phyloP scores from a whole-genome alignment of 2,888 invertebrate species.

The Resseliella maxima region DNA sequence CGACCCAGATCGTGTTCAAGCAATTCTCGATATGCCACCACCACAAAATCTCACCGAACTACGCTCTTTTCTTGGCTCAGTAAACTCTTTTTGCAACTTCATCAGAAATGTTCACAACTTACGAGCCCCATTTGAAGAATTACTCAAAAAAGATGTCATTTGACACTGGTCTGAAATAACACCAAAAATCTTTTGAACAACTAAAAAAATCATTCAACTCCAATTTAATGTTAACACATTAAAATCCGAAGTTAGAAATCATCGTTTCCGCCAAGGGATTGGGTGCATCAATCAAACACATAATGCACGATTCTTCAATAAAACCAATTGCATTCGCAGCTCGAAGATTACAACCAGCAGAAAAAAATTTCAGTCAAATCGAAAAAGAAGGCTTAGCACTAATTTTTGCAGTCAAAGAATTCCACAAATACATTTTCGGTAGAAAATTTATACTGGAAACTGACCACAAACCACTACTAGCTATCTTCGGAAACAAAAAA shows the following conservation, averaged over 20 bases:
- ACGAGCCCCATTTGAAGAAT: background rate
- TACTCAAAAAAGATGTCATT: background rate
- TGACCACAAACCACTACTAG: slow-evolving; percentile 59
- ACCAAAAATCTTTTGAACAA: slow-evolving; percentile 57
- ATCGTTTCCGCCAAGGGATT: slow-evolving; percentile 58
- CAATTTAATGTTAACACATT: slow-evolving; percentile 56
- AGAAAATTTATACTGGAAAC: slow-evolving; percentile 59
- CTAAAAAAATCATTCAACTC: slow-evolving; percentile 58
- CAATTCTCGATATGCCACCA: slow-evolving; percentile 56
- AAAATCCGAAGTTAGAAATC: slow-evolving; percentile 55
- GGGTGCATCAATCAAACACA: slow-evolving; percentile 59
- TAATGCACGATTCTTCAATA: slow-evolving; percentile 61
- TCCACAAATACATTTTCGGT: slow-evolving; percentile 62
- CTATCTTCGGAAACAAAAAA: too few species aligned
- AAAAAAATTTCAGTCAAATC: slow-evolving; percentile 63
- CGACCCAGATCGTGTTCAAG: slow-evolving; percentile 46
- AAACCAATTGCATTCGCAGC: slow-evolving; percentile 62
- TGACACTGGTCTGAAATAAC: slow-evolving; percentile 58
- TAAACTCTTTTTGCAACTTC: slow-evolving; percentile 16
- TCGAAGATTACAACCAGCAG: slow-evolving; percentile 61
- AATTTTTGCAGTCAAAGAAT: slow-evolving; percentile 62
- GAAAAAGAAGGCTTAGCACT: too few species aligned
- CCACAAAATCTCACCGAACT: too few species aligned
- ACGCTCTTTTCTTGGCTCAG: slow-evolving; percentile 41
- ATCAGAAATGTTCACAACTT: background rate